Base-by-base conservation (phyloP, 2,113 vertebrate species). In the Serinus canaria region DNA sequence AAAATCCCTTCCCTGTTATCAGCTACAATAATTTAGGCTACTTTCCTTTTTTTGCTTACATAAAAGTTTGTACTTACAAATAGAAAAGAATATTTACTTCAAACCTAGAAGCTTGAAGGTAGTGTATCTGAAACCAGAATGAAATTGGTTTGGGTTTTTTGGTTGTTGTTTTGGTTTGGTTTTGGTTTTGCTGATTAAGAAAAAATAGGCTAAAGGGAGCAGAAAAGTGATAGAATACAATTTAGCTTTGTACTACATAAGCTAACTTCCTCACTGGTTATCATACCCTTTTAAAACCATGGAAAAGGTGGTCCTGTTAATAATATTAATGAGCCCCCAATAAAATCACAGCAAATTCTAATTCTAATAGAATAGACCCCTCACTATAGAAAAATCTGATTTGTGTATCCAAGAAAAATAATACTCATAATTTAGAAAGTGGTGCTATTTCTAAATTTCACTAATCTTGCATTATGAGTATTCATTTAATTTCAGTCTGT, bases 41-140 rank as follows among this genome's bases (percentile, higher is more conserved):
- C 1, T 10, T 33, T 44, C 0, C 1, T 41, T 24, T 31, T 58
- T 80, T 68, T 58, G 1, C 2, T 80, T 27, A 16, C 9, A 10
- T 19, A 10, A 24, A 92, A 64, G 4, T 27, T 76, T 72, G 28
- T 30, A 72, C 5, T 92, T 81, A 28, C 0, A n/a, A 67, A 18
- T 13, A 44, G 64, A 59, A 68, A 66, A 31, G 30, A 75, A 4
- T 7, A 11, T 28, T 67, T 27, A 28, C 20, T 83, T 85, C 70
- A 41, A n/a, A 25, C 15, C 24, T 14, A 50, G 49, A 37, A 60
- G 2, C 1, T 7, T n/a, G 72, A 66, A 66, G 7, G 39, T 15
- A 69, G 16, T 35, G 10, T 62, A 60, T 73, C 46, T 83, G 44
- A 72, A 75, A 68, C 2, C 3, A 27, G 19, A 83, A 68, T 15